Conservation (phyloP, 2,797 vertebrate genomes). For the Megaceryle alcyon region DNA sequence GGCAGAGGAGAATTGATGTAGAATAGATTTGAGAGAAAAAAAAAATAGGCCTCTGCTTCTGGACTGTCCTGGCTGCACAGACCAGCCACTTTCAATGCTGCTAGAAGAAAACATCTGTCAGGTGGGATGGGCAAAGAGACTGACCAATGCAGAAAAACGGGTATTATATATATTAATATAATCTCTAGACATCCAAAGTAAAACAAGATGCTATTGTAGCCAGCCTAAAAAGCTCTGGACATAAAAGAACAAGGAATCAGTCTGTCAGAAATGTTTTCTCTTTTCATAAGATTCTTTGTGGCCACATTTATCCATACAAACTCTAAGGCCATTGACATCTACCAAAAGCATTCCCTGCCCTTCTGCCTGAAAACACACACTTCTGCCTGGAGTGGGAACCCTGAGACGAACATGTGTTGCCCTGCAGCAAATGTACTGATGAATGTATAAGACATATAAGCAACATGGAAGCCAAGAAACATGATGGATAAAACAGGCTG, state of each 20-base stretch:
- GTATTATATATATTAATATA: background rate
- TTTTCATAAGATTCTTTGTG: background rate
- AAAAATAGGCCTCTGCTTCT: background rate
- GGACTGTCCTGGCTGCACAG: background rate
- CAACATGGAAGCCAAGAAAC: slow-evolving; percentile 1
- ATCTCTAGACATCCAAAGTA: background rate
- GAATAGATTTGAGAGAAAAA: background rate
- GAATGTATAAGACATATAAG: background rate
- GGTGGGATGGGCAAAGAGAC: background rate
- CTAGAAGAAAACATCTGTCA: background rate
- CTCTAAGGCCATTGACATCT: background rate
- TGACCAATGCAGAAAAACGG: background rate
- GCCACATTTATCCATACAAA: background rate
- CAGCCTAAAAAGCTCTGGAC: background rate
- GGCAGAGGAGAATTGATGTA: background rate
- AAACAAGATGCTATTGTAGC: background rate
- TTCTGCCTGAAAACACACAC: slow-evolving; percentile 2
- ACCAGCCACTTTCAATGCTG: background rate
- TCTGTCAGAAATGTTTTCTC: background rate
- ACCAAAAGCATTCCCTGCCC: slow-evolving; percentile 10
- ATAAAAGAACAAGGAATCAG: background rate
- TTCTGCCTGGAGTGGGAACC: background rate
- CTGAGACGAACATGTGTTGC: background rate
- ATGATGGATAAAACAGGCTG: slow-evolving; percentile 21
- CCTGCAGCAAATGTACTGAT: background rate